Percentiles rank a stretch among this genome's conserved stretches.
These are phyloP conservation scores for Halichondria panicea DNA, from an alignment of 37 sponge, comb jelly and placozoan species.

Conservation along the genomic window DNA sequence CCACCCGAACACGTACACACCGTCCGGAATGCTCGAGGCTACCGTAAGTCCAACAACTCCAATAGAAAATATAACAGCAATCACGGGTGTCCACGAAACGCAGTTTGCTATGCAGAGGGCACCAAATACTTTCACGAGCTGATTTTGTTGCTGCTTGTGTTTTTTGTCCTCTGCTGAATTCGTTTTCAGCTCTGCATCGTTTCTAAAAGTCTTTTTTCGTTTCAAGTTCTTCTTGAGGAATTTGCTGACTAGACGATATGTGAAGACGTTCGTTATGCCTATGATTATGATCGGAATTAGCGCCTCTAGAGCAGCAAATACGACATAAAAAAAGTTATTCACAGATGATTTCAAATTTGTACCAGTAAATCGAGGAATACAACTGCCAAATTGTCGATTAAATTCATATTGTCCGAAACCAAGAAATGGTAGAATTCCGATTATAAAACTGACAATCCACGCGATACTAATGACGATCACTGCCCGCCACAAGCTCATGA, in stretches of 20 bases:
- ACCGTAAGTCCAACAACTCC: background rate
- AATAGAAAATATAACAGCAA: slow-evolving; percentile 24
- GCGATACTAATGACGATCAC: slow-evolving; percentile 22
- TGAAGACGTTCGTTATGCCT: slow-evolving; percentile 52
- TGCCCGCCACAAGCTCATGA: slow-evolving; percentile 28
- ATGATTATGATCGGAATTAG: slow-evolving; percentile 61
- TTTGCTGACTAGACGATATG: slow-evolving; percentile 50
- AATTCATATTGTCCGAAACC: slow-evolving; percentile 76
- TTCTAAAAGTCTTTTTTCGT: slow-evolving; percentile 12
- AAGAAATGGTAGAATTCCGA: slow-evolving; percentile 42
- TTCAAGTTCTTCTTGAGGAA: slow-evolving; percentile 42
- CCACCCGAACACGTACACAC: slow-evolving; percentile 63
- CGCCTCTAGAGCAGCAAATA: slow-evolving; percentile 26
- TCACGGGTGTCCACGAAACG: slow-evolving; percentile 57
- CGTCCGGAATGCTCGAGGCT: slow-evolving; percentile 22
- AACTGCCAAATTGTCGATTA: slow-evolving; percentile 56
- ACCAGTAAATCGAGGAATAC: slow-evolving; percentile 58
- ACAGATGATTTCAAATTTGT: background rate
- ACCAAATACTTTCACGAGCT: slow-evolving; percentile 63
- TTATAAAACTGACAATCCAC: slow-evolving; percentile 24
- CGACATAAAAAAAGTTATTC: slow-evolving; percentile 45
- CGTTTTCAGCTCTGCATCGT: background rate
- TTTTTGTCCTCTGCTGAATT: slow-evolving; percentile 11
- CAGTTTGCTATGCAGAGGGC: slow-evolving; percentile 58
- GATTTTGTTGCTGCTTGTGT: slow-evolving; percentile 60